Evolutionary conservation across 2,113 vertebrate genomes (phyloP).

Genomic region (Pelusios castaneus): DNA sequence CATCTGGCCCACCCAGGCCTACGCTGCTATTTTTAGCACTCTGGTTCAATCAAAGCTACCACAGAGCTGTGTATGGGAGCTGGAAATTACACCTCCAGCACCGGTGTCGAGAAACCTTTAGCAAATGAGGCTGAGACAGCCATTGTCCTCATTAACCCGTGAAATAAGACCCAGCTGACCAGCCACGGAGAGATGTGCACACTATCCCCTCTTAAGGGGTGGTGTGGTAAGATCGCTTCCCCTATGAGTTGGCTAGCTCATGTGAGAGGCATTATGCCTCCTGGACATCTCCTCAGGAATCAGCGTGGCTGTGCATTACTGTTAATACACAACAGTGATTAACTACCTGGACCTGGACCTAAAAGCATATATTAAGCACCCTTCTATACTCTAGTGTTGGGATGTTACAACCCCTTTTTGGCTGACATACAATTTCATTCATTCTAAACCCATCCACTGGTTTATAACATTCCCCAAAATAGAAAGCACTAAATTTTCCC

Average conservation of each 20-base stretch:
- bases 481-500: background rate
- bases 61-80: too few relatives aligned
- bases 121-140: background rate
- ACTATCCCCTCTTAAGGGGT: background rate
- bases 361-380: background rate
- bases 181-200: background rate
- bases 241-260: background rate
- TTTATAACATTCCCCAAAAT: background rate
- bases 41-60: background rate
- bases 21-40: background rate
- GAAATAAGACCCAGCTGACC: background rate
- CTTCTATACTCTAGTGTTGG: background rate
- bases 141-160: background rate
- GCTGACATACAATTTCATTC: background rate
- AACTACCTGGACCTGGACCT: background rate
- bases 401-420: background rate
- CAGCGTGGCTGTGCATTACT: background rate
- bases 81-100: background rate
- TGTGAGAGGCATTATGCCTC: background rate
- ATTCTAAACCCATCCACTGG: background rate
- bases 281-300: background rate
- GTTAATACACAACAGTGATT: background rate
- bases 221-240: background rate
- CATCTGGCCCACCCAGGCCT: background rate
- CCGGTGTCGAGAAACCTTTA: background rate